Percentiles rank a stretch among this genome's conserved stretches.
phyloP scores from a whole-genome alignment of 2,888 invertebrate genomes.

The Iselma pallidipennis region DNA sequence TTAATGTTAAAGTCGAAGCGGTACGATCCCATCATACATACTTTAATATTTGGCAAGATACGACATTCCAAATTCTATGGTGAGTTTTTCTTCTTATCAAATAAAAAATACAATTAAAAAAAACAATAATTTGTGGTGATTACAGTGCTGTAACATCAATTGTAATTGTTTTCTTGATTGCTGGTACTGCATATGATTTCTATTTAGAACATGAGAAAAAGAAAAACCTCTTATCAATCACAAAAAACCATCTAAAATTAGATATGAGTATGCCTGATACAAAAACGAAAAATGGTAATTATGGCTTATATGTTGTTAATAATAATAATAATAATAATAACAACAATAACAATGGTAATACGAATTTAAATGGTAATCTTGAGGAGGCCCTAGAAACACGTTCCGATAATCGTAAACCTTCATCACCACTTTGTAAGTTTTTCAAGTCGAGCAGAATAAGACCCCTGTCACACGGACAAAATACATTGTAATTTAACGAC shows the following conservation, averaged over 20 bases:
- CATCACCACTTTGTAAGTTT: neutral
- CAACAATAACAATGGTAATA: constrained; percentile 28
- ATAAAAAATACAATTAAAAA: neutral
- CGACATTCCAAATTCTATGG: constrained; percentile 72
- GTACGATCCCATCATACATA: constrained; percentile 70
- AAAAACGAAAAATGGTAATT: constrained; percentile 47
- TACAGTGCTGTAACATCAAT: constrained; percentile 61
- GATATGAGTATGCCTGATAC: constrained; percentile 52
- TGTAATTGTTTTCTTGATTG: constrained; percentile 62
- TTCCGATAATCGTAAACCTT: neutral
- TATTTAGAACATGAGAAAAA: constrained; percentile 59
- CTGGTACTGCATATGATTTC: constrained; percentile 75
- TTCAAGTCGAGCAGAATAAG: too few relatives aligned
- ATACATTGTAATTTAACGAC: too few relatives aligned
- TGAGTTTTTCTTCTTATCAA: too few relatives aligned
- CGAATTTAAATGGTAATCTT: constrained; percentile 29
- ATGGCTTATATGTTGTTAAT: constrained; percentile 50
- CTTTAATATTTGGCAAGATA: constrained; percentile 69
- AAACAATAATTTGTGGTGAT: constrained; percentile 26
- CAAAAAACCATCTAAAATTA: constrained; percentile 39
- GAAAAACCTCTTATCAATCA: constrained; percentile 50
- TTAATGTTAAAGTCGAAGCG: constrained; percentile 63
- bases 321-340: constrained; percentile 38
- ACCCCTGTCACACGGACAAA: too few relatives aligned
- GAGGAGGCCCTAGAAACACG: constrained; percentile 22